phyloP scores from a whole-genome alignment of 2,113 vertebrate species.

The Casuarius casuarius region DNA sequence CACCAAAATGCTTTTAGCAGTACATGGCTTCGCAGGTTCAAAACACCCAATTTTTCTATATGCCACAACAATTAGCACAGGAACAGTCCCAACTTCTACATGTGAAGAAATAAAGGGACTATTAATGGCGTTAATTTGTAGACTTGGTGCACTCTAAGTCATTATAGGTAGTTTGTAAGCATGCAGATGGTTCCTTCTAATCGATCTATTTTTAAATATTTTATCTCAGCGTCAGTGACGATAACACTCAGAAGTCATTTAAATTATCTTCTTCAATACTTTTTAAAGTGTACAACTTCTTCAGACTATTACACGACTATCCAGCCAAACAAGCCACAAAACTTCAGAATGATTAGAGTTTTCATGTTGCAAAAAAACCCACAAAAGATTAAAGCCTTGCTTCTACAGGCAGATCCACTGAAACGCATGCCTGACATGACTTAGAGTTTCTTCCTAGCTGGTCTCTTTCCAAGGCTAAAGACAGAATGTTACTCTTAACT shows the following conservation, averaged over 20 bases:
- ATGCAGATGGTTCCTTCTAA: neutral
- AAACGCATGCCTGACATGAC: neutral
- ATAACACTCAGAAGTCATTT: neutral
- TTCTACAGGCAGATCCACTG: neutral
- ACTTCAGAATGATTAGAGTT: neutral
- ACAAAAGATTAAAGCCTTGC: neutral
- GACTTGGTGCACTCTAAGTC: neutral
- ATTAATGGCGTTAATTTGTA: neutral
- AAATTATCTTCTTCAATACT: neutral
- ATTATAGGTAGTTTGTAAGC: neutral
- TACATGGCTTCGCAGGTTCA: neutral
- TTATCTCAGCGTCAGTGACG: neutral
- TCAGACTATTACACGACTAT: neutral
- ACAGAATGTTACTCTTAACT: neutral
- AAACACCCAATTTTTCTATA: neutral
- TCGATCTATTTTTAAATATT: neutral
- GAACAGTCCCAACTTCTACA: neutral
- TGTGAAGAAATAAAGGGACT: neutral
- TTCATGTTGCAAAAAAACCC: neutral
- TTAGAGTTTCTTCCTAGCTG: neutral
- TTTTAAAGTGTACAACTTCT: neutral
- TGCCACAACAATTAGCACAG: neutral
- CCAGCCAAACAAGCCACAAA: neutral
- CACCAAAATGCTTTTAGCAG: neutral
- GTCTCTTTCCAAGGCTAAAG: neutral